Conservation (phyloP, 2,888 invertebrate species). For the Conops quadrifasciatus region DNA sequence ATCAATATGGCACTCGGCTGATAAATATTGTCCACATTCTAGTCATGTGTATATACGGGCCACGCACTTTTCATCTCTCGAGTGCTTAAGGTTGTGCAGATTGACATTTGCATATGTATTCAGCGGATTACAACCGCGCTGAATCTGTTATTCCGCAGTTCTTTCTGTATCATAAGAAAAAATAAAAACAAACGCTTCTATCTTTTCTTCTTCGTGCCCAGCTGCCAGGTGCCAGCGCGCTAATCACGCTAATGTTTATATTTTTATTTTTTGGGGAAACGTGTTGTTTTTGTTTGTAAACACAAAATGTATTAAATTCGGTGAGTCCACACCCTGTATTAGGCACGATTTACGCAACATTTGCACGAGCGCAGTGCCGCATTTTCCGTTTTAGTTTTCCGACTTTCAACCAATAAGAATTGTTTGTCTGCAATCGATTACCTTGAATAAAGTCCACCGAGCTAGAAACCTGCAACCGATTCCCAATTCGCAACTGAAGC, state of each 20-base stretch:
- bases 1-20: background rate
- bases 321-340: conserved; percentile 33
- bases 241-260: conserved; percentile 36
- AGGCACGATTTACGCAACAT: conserved; percentile 28
- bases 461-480: conserved; percentile 25
- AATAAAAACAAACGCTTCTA: conserved; percentile 34
- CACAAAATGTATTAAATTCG: conserved; percentile 34
- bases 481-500: conserved; percentile 14
- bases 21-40: background rate
- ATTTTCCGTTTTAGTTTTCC: conserved; percentile 28
- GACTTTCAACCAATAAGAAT: conserved; percentile 26
- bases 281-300: conserved; percentile 37
- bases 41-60: background rate
- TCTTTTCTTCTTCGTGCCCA: conserved; percentile 35
- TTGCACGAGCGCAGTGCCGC: conserved; percentile 27
- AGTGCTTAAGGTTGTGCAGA: conserved; percentile 14
- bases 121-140: conserved; percentile 26
- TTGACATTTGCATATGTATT: conserved; percentile 32
- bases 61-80: conserved; percentile 2
- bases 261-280: conserved; percentile 36
- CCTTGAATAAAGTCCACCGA: conserved; percentile 36
- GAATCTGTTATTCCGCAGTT: conserved; percentile 32
- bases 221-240: conserved; percentile 36
- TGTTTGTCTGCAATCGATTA: conserved; percentile 29
- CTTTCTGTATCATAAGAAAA: conserved; percentile 33